Percentiles rank a stretch among this genome's conserved stretches.
Evolutionary conservation across 2,113 vertebrate species (phyloP).

Genomic region (Urocynchramus pylzowi): DNA sequence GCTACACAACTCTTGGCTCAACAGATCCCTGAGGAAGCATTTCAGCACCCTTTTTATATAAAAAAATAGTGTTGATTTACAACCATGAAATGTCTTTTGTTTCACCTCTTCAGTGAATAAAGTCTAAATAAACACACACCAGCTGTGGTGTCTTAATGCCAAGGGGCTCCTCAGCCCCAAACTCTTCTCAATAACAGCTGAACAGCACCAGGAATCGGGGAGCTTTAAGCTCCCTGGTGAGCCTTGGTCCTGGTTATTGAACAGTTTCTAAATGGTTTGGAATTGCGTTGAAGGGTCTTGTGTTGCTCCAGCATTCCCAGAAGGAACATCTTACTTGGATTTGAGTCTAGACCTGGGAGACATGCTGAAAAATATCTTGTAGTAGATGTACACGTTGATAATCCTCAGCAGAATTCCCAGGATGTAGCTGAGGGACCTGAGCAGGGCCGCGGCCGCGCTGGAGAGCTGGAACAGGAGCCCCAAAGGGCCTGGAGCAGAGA

Average conservation of each 20-base stretch:
- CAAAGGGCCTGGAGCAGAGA: not conserved
- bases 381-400: slow-evolving; percentile 73
- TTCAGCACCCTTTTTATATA: not conserved
- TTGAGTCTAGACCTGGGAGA: not conserved
- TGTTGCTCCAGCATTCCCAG: not conserved
- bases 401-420: slow-evolving; percentile 70
- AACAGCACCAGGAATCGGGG: not conserved
- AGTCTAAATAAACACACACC: not conserved
- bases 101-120: not conserved
- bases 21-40: not conserved
- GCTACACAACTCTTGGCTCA: not conserved
- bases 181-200: not conserved
- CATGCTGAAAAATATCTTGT: slow-evolving; percentile 64
- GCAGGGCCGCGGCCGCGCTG: not conserved
- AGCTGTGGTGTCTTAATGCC: not conserved
- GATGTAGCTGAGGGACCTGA: slow-evolving; percentile 47
- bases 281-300: rapidly evolving
- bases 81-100: not conserved
- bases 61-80: not conserved
- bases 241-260: not conserved
- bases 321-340: not conserved
- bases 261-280: not conserved
- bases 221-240: not conserved
- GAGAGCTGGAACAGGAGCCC: not conserved
- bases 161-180: not conserved